Evolutionary conservation across 2,888 invertebrate genomes (phyloP), one percentile per base, ranked within the genome.

Genomic region (Temnothorax rugatulus): DNA sequence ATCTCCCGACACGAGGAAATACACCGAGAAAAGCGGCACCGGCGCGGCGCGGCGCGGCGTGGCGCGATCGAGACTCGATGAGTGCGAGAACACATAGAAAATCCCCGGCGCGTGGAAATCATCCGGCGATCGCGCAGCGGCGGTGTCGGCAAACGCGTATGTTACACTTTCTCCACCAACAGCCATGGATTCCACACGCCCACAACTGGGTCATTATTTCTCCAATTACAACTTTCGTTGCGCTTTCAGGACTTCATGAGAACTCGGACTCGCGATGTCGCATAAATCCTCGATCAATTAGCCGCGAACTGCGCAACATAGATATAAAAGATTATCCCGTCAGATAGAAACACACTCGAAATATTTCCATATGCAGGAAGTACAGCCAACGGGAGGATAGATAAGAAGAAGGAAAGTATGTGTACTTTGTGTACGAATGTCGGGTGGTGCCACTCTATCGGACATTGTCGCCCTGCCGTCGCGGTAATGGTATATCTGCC

Each of bases 151-250:
- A 50, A 41, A 52, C 61, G 74, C 73, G 54, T 77, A 77, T 71
- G 85, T 84, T 83, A 90, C 90, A 89, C 90, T 90, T 90, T 90
- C 90, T 86, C 90, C 81, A 61, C 25, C 61, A 73, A 84, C 83
- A 52, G 68, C 66, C 50, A 69, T 77, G 61, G 82, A 89, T 89
- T 89, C 84, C 84, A 66, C 81, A 85, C 89, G 89, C 87, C 90
- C 83, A 90, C 90, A 66, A 84, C 74, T 68, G 71, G 71, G 63
- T 85, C 83, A 75, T 88, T 88, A 71, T 61, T 84, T 79, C 83
- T 66, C 61, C 81, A 57, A 81, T 71, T 63, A 69, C 81, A 44
- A 84, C 71, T 81, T 68, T 71, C 68, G 44, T 81, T 52, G 66
- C 59, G 38, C 66, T 68, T 68, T 47, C 47, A n/a, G 29, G 21